Evolutionary conservation across 2,113 vertebrate genomes (phyloP).

Genomic region (Maccullochella peelii): DNA sequence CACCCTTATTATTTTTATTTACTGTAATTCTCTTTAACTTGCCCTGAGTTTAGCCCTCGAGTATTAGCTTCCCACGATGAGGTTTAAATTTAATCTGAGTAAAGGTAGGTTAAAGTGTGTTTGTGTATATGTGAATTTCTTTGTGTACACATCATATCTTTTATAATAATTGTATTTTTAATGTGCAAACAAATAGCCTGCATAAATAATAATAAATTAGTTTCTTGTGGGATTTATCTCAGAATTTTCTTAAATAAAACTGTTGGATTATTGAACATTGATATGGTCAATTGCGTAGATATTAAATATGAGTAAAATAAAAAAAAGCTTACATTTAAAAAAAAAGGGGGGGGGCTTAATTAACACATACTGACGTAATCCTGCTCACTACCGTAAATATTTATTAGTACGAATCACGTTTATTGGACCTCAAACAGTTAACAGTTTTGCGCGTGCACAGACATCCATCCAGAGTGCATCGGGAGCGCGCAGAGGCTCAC

Average conservation of each 20-base stretch:
- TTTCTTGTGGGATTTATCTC: background rate
- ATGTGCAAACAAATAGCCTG: background rate
- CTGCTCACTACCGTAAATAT: background rate
- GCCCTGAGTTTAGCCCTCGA: no score
- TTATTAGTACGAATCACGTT: conserved; percentile 28
- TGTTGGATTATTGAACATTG: background rate
- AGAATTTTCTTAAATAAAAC: background rate
- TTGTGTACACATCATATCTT: background rate
- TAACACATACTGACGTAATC: conserved; percentile 31
- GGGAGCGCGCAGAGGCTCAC: conserved; percentile 58
- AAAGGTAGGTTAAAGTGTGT: background rate
- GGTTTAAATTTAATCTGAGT: background rate
- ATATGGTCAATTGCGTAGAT: background rate
- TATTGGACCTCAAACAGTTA: conserved; percentile 63
- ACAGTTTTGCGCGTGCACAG: conserved; percentile 64
- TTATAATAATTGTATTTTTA: background rate
- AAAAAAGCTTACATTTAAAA: background rate
- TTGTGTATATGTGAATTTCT: background rate
- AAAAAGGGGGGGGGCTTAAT: background rate
- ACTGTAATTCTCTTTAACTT: background rate
- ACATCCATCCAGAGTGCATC: conserved; percentile 34
- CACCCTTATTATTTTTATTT: background rate
- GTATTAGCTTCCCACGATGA: no score
- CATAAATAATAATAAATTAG: no score
- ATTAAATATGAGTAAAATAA: background rate